Evolutionary conservation across 2,888 invertebrate genomes (phyloP).

Genomic region (Microctonus brassicae): DNA sequence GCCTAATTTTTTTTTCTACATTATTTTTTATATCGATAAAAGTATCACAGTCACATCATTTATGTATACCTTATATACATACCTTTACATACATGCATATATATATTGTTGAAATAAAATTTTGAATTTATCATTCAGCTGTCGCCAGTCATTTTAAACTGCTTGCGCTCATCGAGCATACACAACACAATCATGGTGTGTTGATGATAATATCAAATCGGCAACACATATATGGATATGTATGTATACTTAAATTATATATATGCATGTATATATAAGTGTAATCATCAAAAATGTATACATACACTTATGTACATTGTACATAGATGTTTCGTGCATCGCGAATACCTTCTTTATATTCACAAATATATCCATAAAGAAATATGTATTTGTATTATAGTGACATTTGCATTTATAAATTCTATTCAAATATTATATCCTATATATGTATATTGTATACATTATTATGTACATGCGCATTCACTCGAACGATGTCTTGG

Average conservation of each 20-base stretch:
- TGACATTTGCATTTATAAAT: neutral
- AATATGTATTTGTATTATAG: slow-evolving; percentile 11
- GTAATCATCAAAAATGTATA: slow-evolving; percentile 29
- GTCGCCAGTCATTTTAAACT: neutral
- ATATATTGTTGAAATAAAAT: too few relatives aligned
- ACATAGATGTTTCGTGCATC: neutral
- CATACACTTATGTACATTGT: neutral
- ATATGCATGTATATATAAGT: too few relatives aligned
- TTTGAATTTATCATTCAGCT: neutral
- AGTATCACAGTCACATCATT: neutral
- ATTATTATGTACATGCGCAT: neutral
- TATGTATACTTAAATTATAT: too few relatives aligned
- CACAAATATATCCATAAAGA: slow-evolving; percentile 3
- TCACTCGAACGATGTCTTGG: slow-evolving; percentile 14
- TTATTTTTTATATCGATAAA: slow-evolving; percentile 4
- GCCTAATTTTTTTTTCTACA: neutral
- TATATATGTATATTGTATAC: too few relatives aligned
- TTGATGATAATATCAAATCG: slow-evolving; percentile 34
- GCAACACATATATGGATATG: too few relatives aligned
- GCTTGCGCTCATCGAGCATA: slow-evolving; percentile 24
- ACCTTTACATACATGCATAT: neutral
- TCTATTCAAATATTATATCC: neutral
- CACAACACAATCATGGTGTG: slow-evolving; percentile 32
- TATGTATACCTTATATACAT: too few relatives aligned
- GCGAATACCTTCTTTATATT: neutral